Percentiles rank a stretch among this genome's conserved stretches.
Evolutionary conservation across 2,797 vertebrate genomes (phyloP).

Genomic region (Champsocephalus esox): DNA sequence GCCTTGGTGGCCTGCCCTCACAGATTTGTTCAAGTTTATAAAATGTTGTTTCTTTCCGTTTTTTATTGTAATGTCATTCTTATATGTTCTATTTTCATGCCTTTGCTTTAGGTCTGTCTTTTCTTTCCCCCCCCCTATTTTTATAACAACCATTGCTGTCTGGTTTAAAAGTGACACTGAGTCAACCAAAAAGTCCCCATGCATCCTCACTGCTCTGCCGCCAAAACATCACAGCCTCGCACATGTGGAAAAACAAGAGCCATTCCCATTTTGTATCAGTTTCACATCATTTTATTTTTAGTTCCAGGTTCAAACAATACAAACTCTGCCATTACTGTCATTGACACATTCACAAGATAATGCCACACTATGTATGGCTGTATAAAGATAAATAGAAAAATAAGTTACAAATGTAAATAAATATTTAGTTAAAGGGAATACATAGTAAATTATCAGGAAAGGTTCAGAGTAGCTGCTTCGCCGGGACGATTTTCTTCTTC

Average conservation of each 20-base stretch:
- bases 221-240: too few species aligned
- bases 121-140: not conserved
- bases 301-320: not conserved
- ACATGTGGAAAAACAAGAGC: not conserved
- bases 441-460: slow-evolving; percentile 35
- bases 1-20: too few species aligned
- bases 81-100: not conserved
- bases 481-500: not conserved
- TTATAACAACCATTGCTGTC: not conserved
- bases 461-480: not conserved
- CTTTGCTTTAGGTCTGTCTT: not conserved
- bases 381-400: slow-evolving; percentile 49
- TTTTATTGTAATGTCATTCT: not conserved
- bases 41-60: not conserved
- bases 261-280: not conserved
- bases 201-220: too few species aligned
- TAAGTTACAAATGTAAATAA: slow-evolving; percentile 36
- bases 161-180: not conserved
- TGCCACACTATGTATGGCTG: not conserved
- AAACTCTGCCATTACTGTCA: not conserved
- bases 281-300: slow-evolving; percentile 15
- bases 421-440: slow-evolving; percentile 40
- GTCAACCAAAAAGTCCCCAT: not conserved
- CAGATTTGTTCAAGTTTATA: too few species aligned
- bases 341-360: slow-evolving; percentile 14